Evolutionary conservation across 2,113 vertebrate genomes (phyloP).

Genomic region (Gallinago undulata): DNA sequence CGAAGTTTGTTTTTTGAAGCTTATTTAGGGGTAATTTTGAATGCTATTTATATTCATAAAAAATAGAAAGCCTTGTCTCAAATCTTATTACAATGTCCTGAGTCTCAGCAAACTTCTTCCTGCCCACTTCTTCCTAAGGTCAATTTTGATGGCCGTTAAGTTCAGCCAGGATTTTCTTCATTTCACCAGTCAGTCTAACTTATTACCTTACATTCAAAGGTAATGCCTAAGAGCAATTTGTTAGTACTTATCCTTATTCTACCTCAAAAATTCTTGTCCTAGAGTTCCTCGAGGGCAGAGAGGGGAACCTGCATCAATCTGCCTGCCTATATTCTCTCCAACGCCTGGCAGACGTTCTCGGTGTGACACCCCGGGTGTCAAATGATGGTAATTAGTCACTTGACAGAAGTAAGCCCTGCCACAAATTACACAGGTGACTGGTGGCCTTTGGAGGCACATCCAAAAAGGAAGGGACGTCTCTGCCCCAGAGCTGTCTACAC

Average conservation of each 20-base stretch:
- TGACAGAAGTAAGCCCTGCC: neutral
- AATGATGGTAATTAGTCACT: neutral
- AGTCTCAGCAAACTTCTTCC: neutral
- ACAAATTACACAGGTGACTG: neutral
- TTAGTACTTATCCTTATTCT: neutral
- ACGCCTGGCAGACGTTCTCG: neutral
- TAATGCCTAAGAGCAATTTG: neutral
- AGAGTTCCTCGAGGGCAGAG: neutral
- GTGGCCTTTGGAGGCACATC: neutral
- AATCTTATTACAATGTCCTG: neutral
- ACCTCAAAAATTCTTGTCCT: neutral
- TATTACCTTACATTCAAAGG: neutral
- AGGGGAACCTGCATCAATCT: neutral
- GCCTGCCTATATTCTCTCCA: neutral
- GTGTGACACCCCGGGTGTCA: neutral
- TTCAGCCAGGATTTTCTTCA: neutral
- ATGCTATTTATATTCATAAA: neutral
- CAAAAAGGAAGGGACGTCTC: neutral
- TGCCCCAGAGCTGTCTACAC: neutral
- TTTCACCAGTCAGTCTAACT: neutral
- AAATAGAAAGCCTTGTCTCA: neutral
- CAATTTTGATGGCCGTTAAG: neutral
- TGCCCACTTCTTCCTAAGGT: neutral
- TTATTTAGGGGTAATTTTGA: slow-evolving; percentile 12
- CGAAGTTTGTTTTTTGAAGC: neutral